These are phyloP conservation scores for Latrodectus elegans DNA, from an alignment of 2,888 invertebrate species.

Conservation along the genomic window DNA sequence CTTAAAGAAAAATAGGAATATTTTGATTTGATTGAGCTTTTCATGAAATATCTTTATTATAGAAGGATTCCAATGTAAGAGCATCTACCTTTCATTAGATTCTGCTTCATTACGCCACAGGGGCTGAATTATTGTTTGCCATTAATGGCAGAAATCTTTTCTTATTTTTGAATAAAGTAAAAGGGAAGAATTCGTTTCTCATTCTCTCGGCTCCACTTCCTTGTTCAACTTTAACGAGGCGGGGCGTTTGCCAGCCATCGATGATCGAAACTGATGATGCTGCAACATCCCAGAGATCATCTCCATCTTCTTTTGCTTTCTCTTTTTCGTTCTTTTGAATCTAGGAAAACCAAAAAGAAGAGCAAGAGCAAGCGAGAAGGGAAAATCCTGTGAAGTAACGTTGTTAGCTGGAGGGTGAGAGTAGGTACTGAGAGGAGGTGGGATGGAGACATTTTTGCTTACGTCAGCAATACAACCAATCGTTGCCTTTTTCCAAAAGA, in stretches of 20 bases:
- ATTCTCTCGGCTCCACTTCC: constrained; percentile 9
- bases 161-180: not conserved
- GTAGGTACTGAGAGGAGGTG: not conserved
- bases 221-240: constrained; percentile 18
- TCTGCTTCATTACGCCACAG: constrained; percentile 36
- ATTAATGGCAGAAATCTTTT: constrained; percentile 27
- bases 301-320: constrained; percentile 23
- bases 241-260: constrained; percentile 25
- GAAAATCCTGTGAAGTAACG: constrained; percentile 42
- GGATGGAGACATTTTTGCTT: constrained; percentile 40
- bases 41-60: too few species aligned
- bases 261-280: constrained; percentile 65
- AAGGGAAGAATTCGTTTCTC: constrained; percentile 9
- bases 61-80: too few species aligned
- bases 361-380: not conserved
- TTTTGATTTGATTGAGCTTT: too few species aligned
- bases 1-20: too few species aligned
- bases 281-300: constrained; percentile 56
- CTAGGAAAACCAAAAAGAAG: constrained; percentile 15
- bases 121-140: constrained; percentile 49
- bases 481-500: constrained; percentile 23
- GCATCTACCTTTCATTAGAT: not conserved
- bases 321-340: constrained; percentile 5
- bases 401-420: constrained; percentile 24
- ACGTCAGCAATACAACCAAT: constrained; percentile 44